Evolutionary conservation across 2,113 vertebrate genomes (phyloP), one percentile per base, ranked within the genome.

Genomic region (Gymnobelideus leadbeateri): DNA sequence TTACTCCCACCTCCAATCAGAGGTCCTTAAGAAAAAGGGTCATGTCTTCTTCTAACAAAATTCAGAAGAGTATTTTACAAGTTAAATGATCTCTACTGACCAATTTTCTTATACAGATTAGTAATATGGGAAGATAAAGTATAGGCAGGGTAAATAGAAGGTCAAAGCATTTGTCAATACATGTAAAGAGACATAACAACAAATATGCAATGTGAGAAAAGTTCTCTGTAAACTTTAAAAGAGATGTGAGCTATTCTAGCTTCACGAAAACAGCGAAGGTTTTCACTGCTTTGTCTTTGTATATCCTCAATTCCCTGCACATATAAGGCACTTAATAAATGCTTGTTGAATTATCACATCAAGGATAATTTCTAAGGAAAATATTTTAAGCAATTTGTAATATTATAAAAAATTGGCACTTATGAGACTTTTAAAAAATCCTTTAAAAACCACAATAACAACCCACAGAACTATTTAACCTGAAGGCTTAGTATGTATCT

Each of bases 61-160:
- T 11, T 92, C 53, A 49, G n/a, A 95, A 94, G 0, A 96, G 92
- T 43, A 96, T 57, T 43, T 94, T 90, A 93, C 25, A 93, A 53
- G 95, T 24, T 94, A 19, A 96, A 94, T 49, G 54, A 37, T 0
- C 91, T 25, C 47, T 49, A 95, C 2, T 55, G 55, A 93, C 0
- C 53, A 89, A 68, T 95, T 91, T 24, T 91, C 92, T 96, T 92
- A 91, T 19, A 51, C 90, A 96, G 49, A 90, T 5, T 1, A 68
- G 25, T 61, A 94, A 95, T n/a, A 92, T 37, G 12, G 31, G 37
- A 57, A 91, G 31, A 77, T n/a, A 7, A 51, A 84, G 19, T 11
- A 43, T 50, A 95, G 92, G 26, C 2, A 94, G 89, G 26, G 14
- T 91, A 16, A 89, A 51, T 24, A 96, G 93, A 3, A 94, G 16